A percentile compares a stretch with the other conserved stretches of the same genome.
phyloP scores from a whole-genome alignment of 2,113 vertebrate genomes.

The Panurus biarmicus region DNA sequence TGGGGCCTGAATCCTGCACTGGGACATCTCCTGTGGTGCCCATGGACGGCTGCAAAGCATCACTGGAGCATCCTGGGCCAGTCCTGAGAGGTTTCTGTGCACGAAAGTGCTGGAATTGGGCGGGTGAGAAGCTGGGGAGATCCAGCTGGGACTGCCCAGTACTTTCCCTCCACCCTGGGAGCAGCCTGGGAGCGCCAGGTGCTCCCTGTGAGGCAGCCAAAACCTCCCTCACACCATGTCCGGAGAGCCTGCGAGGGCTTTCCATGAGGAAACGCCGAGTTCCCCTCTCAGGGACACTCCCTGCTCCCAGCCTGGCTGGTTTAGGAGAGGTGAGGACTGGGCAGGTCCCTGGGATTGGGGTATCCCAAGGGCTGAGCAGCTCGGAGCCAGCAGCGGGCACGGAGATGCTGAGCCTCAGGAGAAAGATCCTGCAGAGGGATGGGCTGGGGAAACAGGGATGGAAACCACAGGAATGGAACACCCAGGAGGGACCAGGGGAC shows the following conservation, averaged over 20 bases:
- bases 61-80: neutral
- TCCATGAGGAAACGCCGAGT: neutral
- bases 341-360: neutral
- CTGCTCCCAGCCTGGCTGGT: neutral
- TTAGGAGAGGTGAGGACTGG: neutral
- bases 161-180: neutral
- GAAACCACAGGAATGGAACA: neutral
- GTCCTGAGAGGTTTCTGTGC: neutral
- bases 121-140: neutral
- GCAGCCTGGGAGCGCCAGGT: accelerated
- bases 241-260: neutral
- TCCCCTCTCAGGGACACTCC: neutral
- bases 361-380: neutral
- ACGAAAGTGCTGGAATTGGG: neutral
- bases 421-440: neutral
- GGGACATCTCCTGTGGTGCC: neutral
- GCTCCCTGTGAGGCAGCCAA: neutral
- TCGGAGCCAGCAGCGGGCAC: neutral
- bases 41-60: neutral
- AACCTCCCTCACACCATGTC: accelerated
- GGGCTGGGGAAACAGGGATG: neutral
- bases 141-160: neutral
- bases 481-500: neutral
- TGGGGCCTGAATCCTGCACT: neutral
- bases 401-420: neutral